Conservation (phyloP, 2,888 invertebrate genomes). For the Sesamia inferens region DNA sequence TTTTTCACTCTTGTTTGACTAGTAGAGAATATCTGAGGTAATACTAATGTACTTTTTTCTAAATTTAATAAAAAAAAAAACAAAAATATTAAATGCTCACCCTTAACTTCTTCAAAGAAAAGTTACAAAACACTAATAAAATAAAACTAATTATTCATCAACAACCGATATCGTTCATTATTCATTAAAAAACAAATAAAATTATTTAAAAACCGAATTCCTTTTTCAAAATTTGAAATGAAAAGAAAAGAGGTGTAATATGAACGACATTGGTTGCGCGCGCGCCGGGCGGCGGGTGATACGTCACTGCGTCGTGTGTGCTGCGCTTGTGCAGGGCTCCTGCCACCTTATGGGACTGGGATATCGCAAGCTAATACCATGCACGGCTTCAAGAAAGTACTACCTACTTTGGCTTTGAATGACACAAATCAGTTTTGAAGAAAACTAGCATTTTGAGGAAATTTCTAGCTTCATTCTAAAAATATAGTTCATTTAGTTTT, state of each 20-base stretch:
- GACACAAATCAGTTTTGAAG: too few relatives aligned
- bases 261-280: slow-evolving; percentile 60
- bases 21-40: too few relatives aligned
- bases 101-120: slow-evolving; percentile 7
- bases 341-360: slow-evolving; percentile 51
- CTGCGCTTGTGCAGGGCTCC: slow-evolving; percentile 46
- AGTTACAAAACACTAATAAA: slow-evolving; percentile 42
- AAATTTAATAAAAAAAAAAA: neutral
- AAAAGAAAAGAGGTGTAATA: slow-evolving; percentile 31
- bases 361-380: slow-evolving; percentile 49
- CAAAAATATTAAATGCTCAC: slow-evolving; percentile 26
- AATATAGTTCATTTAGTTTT: neutral
- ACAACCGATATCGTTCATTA: slow-evolving; percentile 43
- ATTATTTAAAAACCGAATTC: neutral
- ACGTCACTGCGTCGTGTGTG: slow-evolving; percentile 63
- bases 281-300: slow-evolving; percentile 58
- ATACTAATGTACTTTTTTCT: too few relatives aligned
- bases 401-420: neutral
- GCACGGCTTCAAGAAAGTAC: slow-evolving; percentile 51
- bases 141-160: slow-evolving; percentile 37
- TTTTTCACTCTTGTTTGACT: too few relatives aligned
- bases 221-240: slow-evolving; percentile 34
- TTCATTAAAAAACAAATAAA: slow-evolving; percentile 23
- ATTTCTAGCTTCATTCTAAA: neutral
- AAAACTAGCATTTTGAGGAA: neutral